These are phyloP conservation scores for Herpailurus yagouaroundi DNA, from an alignment of 2,113 vertebrate species.

Conservation along the genomic window DNA sequence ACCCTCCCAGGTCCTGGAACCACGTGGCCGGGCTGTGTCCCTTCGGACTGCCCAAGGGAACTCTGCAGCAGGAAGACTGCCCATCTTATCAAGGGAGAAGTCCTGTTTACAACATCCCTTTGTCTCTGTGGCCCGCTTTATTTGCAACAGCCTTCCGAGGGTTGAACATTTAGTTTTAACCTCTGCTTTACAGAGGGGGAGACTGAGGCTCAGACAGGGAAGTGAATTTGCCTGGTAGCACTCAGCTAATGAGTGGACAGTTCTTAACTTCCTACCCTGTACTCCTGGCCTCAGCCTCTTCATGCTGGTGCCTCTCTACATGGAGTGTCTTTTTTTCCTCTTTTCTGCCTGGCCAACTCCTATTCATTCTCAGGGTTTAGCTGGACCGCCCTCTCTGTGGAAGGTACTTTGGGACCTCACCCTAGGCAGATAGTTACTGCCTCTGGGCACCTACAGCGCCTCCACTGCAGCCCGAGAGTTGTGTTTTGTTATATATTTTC, in stretches of 20 bases:
- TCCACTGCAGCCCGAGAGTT: neutral
- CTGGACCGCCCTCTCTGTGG: neutral
- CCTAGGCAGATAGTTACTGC: neutral
- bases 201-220: neutral
- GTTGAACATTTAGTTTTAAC: neutral
- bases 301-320: neutral
- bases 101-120: neutral
- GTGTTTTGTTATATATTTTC: neutral
- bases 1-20: neutral
- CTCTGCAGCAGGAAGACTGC: neutral
- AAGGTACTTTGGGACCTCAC: neutral
- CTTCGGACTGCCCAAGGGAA: neutral
- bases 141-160: neutral
- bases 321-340: neutral
- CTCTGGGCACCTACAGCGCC: neutral
- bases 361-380: neutral
- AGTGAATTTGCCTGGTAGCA: neutral
- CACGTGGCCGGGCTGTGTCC: constrained; percentile 11
- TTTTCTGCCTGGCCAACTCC: neutral
- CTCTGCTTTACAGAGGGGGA: neutral
- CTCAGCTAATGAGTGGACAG: neutral
- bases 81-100: neutral
- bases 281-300: neutral
- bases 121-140: constrained; percentile 4
- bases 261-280: neutral